Evolutionary conservation across 2,888 invertebrate species (phyloP).

Genomic region (Hedya salicella): DNA sequence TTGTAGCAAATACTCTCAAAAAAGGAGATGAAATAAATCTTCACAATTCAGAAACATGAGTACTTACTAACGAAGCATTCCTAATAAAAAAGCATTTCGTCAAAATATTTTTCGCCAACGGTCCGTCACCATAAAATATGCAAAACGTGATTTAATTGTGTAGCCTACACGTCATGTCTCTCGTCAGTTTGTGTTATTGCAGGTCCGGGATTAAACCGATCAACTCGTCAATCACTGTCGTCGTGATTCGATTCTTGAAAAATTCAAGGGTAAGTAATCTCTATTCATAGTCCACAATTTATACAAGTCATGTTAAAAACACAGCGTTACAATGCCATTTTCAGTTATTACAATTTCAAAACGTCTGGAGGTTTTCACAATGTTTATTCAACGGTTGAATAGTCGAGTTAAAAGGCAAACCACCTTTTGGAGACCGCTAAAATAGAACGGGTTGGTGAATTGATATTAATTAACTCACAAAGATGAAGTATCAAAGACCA

Average conservation of each 20-base stretch:
- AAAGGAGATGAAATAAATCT: too few relatives aligned
- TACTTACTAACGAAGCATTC: too few relatives aligned
- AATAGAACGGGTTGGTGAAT: conserved; percentile 9
- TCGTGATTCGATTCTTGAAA: conserved; percentile 31
- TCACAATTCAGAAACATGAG: too few relatives aligned
- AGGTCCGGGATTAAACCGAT: conserved; percentile 31
- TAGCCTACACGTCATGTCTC: conserved; percentile 27
- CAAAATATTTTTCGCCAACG: background rate
- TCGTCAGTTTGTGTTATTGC: conserved; percentile 37
- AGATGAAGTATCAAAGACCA: background rate
- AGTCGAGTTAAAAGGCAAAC: conserved; percentile 15
- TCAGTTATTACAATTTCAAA: conserved; percentile 1
- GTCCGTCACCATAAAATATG: background rate
- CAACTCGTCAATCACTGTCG: conserved; percentile 33
- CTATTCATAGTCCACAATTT: background rate
- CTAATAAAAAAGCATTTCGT: too few relatives aligned
- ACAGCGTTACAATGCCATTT: background rate
- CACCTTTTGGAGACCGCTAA: background rate
- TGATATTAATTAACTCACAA: conserved; percentile 7
- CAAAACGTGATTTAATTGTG: conserved; percentile 19
- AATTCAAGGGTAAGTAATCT: conserved; percentile 22
- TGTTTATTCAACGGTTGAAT: conserved; percentile 13
- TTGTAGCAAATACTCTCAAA: too few relatives aligned
- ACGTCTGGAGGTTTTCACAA: background rate
- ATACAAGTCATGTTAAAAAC: background rate